These are phyloP conservation scores for Ictidomys tridecemlineatus DNA, from an alignment of 2,113 vertebrate species.

Conservation along the genomic window DNA sequence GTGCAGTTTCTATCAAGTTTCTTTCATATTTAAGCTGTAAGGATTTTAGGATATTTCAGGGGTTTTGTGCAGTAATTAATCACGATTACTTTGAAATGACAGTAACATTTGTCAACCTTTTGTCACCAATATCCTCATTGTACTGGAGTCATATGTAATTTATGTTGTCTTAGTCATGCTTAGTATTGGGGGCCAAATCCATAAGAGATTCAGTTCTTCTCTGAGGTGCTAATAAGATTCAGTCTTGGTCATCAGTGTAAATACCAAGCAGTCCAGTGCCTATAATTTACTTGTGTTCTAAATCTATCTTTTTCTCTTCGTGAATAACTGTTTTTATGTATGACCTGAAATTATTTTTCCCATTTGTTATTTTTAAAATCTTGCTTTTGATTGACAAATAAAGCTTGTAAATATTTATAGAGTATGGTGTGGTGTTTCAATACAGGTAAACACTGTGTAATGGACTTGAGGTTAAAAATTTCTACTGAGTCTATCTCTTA, in stretches of 20 bases:
- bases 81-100: neutral
- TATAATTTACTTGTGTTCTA: neutral
- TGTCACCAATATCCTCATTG: neutral
- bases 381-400: neutral
- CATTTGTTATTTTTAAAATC: neutral
- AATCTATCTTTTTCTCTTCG: neutral
- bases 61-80: neutral
- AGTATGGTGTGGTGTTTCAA: neutral
- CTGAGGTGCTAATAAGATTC: neutral
- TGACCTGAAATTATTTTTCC: neutral
- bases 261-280: neutral
- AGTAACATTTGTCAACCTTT: neutral
- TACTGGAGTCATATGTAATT: neutral
- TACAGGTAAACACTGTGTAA: neutral
- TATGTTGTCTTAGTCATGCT: neutral
- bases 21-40: neutral
- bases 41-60: neutral
- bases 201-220: neutral
- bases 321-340: slow-evolving; percentile 15
- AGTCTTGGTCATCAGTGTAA: neutral
- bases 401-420: neutral
- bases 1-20: neutral
- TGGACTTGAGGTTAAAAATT: neutral
- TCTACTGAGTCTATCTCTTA: neutral
- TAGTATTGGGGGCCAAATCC: neutral